Evolutionary conservation across 2,113 vertebrate species (phyloP).

Genomic region (Psilopsiagon aurifrons): DNA sequence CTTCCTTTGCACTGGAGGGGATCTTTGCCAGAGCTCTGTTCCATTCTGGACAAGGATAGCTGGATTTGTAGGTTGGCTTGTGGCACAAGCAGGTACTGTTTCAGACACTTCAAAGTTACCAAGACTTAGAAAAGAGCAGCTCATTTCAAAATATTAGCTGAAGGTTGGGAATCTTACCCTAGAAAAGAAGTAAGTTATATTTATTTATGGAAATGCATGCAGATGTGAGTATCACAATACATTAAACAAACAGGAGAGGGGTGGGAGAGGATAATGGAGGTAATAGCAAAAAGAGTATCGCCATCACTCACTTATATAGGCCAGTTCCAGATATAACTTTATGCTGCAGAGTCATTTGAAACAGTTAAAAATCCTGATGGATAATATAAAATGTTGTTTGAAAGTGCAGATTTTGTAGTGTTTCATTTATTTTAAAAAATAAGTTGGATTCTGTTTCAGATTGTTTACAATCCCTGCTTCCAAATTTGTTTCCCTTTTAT

Average conservation of each 20-base stretch:
- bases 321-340: background rate
- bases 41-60: background rate
- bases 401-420: constrained; percentile 32
- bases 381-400: background rate
- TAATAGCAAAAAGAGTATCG: background rate
- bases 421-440: constrained; percentile 52
- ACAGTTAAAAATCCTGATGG: background rate
- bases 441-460: constrained; percentile 62
- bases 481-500: constrained; percentile 71
- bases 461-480: constrained; percentile 54
- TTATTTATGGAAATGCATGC: constrained; percentile 2
- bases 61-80: background rate
- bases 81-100: background rate
- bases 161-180: background rate
- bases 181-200: background rate
- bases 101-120: background rate
- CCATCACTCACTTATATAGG: background rate
- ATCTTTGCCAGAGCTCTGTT: background rate
- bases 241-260: background rate
- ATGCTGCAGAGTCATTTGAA: background rate
- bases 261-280: background rate
- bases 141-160: constrained; percentile 6
- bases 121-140: background rate
- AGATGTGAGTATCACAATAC: background rate
- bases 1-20: background rate